Conservation (phyloP, 2,797 vertebrate species). For the Halcyon smyrnensis region DNA sequence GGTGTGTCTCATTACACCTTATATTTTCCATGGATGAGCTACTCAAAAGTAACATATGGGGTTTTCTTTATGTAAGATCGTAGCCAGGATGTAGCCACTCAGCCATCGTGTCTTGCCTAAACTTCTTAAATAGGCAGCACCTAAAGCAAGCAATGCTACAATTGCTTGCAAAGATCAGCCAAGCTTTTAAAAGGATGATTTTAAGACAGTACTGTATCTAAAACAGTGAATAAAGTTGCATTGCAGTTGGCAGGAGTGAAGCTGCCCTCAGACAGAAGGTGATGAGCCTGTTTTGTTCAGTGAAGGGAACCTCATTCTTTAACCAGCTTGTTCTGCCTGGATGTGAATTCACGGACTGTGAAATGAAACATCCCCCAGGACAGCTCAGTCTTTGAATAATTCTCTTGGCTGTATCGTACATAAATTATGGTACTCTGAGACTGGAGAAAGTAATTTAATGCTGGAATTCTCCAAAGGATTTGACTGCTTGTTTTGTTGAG, state of each 20-base stretch:
- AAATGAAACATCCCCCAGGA: slow-evolving; percentile 52
- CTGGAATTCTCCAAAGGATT: slow-evolving; percentile 20
- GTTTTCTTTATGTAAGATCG: background rate
- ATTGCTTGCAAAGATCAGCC: background rate
- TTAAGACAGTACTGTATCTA: background rate
- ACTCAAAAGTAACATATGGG: background rate
- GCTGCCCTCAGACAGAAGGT: slow-evolving; percentile 19
- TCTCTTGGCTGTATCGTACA: slow-evolving; percentile 13
- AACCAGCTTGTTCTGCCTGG: background rate
- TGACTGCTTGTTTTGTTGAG: background rate
- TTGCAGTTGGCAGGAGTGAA: background rate
- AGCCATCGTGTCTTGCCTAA: background rate
- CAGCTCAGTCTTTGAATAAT: slow-evolving; percentile 45
- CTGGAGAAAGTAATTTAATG: slow-evolving; percentile 51
- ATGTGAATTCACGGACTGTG: slow-evolving; percentile 4
- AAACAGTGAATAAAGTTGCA: background rate
- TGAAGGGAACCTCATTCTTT: background rate
- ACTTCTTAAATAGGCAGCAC: background rate
- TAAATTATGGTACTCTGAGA: slow-evolving; percentile 22
- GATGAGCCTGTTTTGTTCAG: background rate
- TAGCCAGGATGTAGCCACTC: background rate
- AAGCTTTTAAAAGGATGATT: background rate
- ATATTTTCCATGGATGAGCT: background rate
- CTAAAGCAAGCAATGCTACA: background rate
- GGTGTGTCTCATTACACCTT: background rate